Base-by-base conservation (phyloP, 2,888 invertebrate species). In the Epinotia demarniana region DNA sequence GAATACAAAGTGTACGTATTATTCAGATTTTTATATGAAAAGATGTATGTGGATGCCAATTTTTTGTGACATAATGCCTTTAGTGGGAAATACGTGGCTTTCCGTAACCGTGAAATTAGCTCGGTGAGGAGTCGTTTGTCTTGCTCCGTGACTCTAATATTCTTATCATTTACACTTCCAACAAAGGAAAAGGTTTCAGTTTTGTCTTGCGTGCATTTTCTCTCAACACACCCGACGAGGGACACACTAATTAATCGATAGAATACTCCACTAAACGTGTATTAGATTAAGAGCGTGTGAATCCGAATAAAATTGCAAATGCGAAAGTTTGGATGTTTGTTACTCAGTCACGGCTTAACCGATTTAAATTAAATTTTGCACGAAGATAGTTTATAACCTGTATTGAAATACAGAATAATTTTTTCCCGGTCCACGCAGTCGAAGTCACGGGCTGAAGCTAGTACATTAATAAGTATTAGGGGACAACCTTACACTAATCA, bases 91-190 rank as follows among this genome's bases (percentile, higher is more conserved):
- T 18, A 5, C 4, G 43, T 43, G 19, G 43, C 18, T 63, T 63
- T 63, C 43, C 12, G 13, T 63, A 63, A 43, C 62, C 62, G 18
- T 63, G 19, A 63, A 63, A 63, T 43, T 63, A 63, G 62, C 43
- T 43, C 62, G 19, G 43, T 63, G 62, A 63, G 19, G 33, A 43
- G 62, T 63, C 27, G 27, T 63, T 63, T 63, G 62, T 63, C 62
- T 63, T 63, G 43, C 19, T 43, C 43, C 43, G 43, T 43, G 62
- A 19, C 62, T 63, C 62, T 19, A 63, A 63, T 63, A 63, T 43
- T 63, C 62, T 63, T 63, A 63, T 63, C 62, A 63, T 43, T 43
- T 43, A 43, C 62, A 63, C 62, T 63, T 63, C 12, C 43, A 43
- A 63, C 43, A 43, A 63, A 43, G 43, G 62, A 63, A 13, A 63